Conservation (phyloP, 2,888 invertebrate species). For the Eueremaeus valkanovi region DNA sequence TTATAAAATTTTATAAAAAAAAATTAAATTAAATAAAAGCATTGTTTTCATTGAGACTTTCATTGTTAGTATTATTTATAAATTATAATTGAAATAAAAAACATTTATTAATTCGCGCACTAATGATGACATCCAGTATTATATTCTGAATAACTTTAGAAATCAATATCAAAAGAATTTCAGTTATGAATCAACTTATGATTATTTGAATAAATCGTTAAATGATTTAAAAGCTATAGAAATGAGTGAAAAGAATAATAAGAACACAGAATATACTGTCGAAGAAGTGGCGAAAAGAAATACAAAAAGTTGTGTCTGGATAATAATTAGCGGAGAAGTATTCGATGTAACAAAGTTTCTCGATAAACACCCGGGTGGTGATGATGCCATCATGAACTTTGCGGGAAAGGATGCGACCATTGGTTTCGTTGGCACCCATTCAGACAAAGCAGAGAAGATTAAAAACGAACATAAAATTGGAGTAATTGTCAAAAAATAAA, state of each 20-base stretch:
- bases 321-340: constrained; percentile 33
- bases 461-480: background rate
- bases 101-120: too few relatives aligned
- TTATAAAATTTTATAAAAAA: too few relatives aligned
- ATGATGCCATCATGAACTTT: constrained; percentile 4
- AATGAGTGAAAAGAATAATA: too few relatives aligned
- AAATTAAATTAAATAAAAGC: too few relatives aligned
- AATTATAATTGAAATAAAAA: too few relatives aligned
- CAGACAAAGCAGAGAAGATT: constrained; percentile 26
- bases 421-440: constrained; percentile 33
- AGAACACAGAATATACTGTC: constrained; percentile 22
- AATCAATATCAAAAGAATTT: background rate
- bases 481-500: background rate
- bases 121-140: too few relatives aligned
- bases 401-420: constrained; percentile 37
- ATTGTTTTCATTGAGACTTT: too few relatives aligned
- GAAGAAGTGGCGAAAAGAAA: constrained; percentile 35
- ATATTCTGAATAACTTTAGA: too few relatives aligned
- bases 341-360: constrained; percentile 34
- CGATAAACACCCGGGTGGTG: constrained; percentile 36
- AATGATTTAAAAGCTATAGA: too few relatives aligned
- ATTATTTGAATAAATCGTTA: too few relatives aligned
- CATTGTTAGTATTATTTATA: too few relatives aligned
- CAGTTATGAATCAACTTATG: background rate
- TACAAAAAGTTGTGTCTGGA: constrained; percentile 31